Evolutionary conservation across 1,140 invertebrate species (phyloP), one percentile per base, ranked within the genome.

Genomic region (Ceratitis capitata): DNA sequence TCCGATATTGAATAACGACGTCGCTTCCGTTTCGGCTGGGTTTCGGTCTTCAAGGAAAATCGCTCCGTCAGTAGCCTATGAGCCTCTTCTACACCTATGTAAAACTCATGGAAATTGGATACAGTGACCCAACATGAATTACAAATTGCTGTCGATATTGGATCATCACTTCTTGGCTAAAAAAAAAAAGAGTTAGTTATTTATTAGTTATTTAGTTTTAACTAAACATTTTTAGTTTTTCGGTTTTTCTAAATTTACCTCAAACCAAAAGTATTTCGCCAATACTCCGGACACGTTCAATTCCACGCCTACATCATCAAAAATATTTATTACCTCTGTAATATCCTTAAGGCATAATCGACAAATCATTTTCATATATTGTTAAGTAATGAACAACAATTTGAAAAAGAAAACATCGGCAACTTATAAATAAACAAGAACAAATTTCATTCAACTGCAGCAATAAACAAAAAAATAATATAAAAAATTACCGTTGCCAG

Each of bases 81-180:
- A n/a, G 90, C 89, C 83, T 91, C 88, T 85, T 91, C 87, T 47
- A 89, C 90, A 19, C 87, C 89, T 47, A 90, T 61, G 61, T 91
- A 91, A 74, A 91, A 91, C 82, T 91, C 89, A 47, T 91, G 89
- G 47, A 91, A 91, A 82, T 90, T 89, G 7, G 88, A 89, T n/a
- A 91, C 89, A 45, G 88, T 90, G 1, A 87, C 87, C 90, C 90
- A 91, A 86, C 90, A 91, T 23, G 88, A 86, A 84, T 89, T 88
- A 84, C 90, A 91, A 56, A 91, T 89, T 26, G 88, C 88, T 85
- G 89, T 91, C 6, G 90, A 91, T 83, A 91, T 88, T 49, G 86
- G 84, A 74, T 74, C 42, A 53, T 61, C 61, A n/a, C 35, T 4
- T 5, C 56, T 42, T 16, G 86, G 86, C 86, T 86, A 83, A 85